Conservation (phyloP, 1,140 invertebrate genomes). For the Magallana gigas region DNA sequence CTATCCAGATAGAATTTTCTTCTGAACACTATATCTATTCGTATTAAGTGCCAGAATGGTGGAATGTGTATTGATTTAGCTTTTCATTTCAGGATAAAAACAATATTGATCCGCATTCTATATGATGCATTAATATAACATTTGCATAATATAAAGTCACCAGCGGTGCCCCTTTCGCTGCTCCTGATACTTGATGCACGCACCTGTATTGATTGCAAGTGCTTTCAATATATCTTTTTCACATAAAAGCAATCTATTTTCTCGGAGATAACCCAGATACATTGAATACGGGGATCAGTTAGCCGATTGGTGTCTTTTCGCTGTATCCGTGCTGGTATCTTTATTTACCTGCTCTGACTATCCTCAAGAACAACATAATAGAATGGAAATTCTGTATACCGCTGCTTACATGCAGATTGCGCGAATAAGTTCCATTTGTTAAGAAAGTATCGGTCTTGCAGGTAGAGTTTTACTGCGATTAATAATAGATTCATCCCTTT, state of each 20-base stretch:
- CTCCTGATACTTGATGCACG: constrained; percentile 32
- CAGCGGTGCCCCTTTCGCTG: constrained; percentile 23
- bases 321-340: not conserved
- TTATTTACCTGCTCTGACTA: constrained; percentile 10
- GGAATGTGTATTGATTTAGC: constrained; percentile 33
- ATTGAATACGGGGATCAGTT: not conserved
- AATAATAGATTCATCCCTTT: constrained; percentile 18
- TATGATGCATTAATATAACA: constrained; percentile 32
- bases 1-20: not conserved
- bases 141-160: constrained; percentile 34
- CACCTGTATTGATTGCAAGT: constrained; percentile 21
- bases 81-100: constrained; percentile 27
- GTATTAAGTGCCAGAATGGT: not conserved
- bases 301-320: constrained; percentile 8
- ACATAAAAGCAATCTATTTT: constrained; percentile 20
- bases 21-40: not conserved
- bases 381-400: not conserved
- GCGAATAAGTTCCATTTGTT: not conserved
- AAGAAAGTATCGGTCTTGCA: constrained; percentile 6
- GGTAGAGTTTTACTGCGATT: constrained; percentile 14
- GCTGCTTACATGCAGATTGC: not conserved
- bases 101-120: constrained; percentile 23
- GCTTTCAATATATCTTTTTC: constrained; percentile 16
- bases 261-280: constrained; percentile 18
- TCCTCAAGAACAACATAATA: not conserved